Conservation (phyloP, 1,140 invertebrate species). For the Atta cephalotes region DNA sequence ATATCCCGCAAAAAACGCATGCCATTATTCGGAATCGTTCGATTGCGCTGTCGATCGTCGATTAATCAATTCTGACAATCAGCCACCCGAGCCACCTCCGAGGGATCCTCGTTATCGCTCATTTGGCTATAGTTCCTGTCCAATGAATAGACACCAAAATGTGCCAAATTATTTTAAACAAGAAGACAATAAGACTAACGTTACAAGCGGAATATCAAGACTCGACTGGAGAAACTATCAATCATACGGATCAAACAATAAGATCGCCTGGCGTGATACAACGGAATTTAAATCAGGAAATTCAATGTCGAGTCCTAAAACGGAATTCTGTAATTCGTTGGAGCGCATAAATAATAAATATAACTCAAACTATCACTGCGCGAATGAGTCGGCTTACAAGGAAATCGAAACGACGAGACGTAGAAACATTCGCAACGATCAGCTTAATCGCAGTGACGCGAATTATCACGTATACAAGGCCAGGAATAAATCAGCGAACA, state of each 20-base stretch:
- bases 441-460: slow-evolving; percentile 58
- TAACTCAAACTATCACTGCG: slow-evolving; percentile 60
- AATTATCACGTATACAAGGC: slow-evolving; percentile 21
- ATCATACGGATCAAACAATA: slow-evolving; percentile 66
- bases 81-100: slow-evolving; percentile 90
- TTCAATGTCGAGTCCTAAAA: neutral
- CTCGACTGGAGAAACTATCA: slow-evolving; percentile 36
- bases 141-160: slow-evolving; percentile 79
- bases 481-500: slow-evolving; percentile 31
- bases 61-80: slow-evolving; percentile 25
- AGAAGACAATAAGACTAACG: neutral
- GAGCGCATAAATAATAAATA: slow-evolving; percentile 65
- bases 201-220: slow-evolving; percentile 11
- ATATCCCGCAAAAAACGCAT: slow-evolving; percentile 42
- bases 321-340: slow-evolving; percentile 51
- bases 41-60: slow-evolving; percentile 25
- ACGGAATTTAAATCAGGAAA: neutral
- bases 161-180: slow-evolving; percentile 40
- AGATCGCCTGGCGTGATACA: slow-evolving; percentile 39
- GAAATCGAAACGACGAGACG: slow-evolving; percentile 66
- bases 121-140: slow-evolving; percentile 82
- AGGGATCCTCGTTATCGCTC: slow-evolving; percentile 88
- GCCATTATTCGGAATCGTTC: slow-evolving; percentile 78
- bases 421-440: slow-evolving; percentile 69
- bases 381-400: slow-evolving; percentile 40